phyloP scores from a whole-genome alignment of 1,140 invertebrate species.

The Nasonia vitripennis region DNA sequence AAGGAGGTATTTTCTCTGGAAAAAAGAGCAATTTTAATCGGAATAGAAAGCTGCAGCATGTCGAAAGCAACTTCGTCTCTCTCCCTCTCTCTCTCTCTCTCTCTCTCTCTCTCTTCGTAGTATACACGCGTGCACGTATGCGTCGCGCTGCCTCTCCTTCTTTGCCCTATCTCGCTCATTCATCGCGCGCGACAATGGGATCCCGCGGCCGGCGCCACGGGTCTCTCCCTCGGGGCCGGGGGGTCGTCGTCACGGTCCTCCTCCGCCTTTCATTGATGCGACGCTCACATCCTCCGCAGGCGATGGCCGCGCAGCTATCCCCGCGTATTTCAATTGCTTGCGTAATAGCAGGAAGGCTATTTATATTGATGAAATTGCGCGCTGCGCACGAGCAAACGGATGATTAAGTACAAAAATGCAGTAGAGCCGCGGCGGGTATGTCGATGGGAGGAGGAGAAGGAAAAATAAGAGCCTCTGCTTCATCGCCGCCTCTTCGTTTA shows the following conservation, averaged over 20 bases:
- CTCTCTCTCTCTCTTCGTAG: too few relatives aligned
- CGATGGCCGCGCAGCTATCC: neutral
- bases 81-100: too few relatives aligned
- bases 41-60: neutral
- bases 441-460: neutral
- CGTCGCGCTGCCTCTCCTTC: too few relatives aligned
- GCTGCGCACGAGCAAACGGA: neutral
- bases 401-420: conserved; percentile 25
- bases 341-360: conserved; percentile 22
- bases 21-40: too few relatives aligned
- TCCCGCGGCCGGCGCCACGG: neutral
- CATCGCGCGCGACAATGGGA: conserved; percentile 32
- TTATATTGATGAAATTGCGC: conserved; percentile 37
- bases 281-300: neutral
- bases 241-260: neutral
- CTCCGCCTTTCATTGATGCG: neutral
- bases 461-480: too few relatives aligned
- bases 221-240: neutral
- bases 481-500: too few relatives aligned
- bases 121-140: too few relatives aligned
- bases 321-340: conserved; percentile 35
- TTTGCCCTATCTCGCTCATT: neutral
- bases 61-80: neutral
- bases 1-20: neutral
- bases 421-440: neutral